Conservation (phyloP, 2,888 invertebrate genomes). For the Nasonia oneida region DNA sequence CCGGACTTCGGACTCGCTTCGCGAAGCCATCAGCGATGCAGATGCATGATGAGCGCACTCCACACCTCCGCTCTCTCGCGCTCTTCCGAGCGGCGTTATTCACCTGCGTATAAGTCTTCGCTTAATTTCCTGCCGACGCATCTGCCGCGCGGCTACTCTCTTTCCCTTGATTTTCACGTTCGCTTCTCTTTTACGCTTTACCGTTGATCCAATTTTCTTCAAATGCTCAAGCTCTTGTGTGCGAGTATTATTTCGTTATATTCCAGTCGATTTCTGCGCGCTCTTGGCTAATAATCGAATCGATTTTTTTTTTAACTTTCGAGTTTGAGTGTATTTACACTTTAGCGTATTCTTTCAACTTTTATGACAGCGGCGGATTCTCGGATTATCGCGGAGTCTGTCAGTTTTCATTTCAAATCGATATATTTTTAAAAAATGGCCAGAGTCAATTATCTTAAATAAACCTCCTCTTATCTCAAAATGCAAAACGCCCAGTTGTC, state of each 20-base stretch:
- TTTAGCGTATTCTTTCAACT: conserved; percentile 36
- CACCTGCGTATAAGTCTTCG: conserved; percentile 18
- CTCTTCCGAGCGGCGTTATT: neutral
- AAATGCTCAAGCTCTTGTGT: too few species aligned
- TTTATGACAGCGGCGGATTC: conserved; percentile 16
- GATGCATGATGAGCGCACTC: conserved; percentile 36
- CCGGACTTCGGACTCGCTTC: conserved; percentile 37
- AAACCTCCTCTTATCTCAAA: neutral
- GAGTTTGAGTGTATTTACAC: conserved; percentile 11
- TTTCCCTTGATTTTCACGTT: conserved; percentile 1
- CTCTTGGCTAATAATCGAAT: conserved; percentile 7
- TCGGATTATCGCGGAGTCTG: conserved; percentile 17
- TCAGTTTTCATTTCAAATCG: conserved; percentile 32
- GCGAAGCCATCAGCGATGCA: neutral
- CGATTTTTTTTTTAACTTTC: neutral
- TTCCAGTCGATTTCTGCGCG: neutral
- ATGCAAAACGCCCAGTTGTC: neutral
- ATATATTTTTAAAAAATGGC: conserved; percentile 49
- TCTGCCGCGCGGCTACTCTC: neutral
- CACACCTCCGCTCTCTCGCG: conserved; percentile 14
- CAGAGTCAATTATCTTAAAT: conserved; percentile 58
- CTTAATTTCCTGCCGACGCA: conserved; percentile 15
- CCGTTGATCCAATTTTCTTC: conserved; percentile 14
- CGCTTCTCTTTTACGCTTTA: neutral
- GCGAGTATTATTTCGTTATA: neutral